Base-by-base conservation (phyloP, 2,888 invertebrate species). In the Drosophila neotestacea region DNA sequence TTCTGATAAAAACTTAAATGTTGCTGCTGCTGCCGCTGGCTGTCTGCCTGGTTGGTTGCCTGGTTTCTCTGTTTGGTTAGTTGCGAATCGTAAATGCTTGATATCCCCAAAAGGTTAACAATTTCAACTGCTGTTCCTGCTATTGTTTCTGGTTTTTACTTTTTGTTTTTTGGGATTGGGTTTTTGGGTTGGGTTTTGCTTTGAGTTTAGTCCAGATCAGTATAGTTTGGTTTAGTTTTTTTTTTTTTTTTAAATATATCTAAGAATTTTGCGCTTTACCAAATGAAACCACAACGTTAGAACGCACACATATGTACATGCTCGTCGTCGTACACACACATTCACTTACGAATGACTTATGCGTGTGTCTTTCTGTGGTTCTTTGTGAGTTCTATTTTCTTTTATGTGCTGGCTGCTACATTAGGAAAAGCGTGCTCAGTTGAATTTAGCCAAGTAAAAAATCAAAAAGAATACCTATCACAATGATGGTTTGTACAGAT, bases 21-120 rank as follows among this genome's bases (percentile, higher is more conserved):
- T 81, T 77, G 75, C 73, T 75, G 67, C 60, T 58, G 47, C 61
- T 61, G 73, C 64, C 68, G 70, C 54, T 59, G 69, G 55, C 47
- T 62, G 61, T 34, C 59, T 52, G 51, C 42, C 59, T 27, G 56
- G 42, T 22, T n/a, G 7, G 52, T 52, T 52, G 39, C 27, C 27
- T 51, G 51, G 34, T 22, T 42, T 42, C n/a, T 30, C 30, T 30
- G 30, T 54, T 41, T 55, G 39, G 55, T 56, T 56, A 38, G 69
- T 61, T 73, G 77, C 66, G 78, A 81, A 73, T 81, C 75, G 81
- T 81, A 86, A 84, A 84, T 86, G 87, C 80, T 84, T 81, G 85
- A 86, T 84, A 86, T 86, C 70, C 83, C 85, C 83, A 81, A 79
- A 80, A 86, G 85, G 87, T 81, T 86, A 81, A 79, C 85, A 86